Conservation (phyloP, 1,140 invertebrate species). For the Cydia strobilella region DNA sequence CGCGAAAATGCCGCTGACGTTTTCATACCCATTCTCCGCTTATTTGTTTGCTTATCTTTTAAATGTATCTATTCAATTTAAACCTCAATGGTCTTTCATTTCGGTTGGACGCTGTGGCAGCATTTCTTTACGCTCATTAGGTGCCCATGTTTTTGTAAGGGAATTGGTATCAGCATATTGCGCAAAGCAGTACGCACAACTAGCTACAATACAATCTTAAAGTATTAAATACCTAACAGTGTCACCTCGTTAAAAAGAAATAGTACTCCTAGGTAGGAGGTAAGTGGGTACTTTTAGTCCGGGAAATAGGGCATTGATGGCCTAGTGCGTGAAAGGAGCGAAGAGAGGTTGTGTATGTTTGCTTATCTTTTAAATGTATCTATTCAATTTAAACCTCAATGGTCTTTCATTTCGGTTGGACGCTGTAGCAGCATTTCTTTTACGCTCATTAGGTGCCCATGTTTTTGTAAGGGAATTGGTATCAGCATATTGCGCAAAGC, state of each 20-base stretch:
- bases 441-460: conserved; percentile 21
- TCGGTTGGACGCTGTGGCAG: not conserved
- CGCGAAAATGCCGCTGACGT: conserved; percentile 27
- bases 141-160: conserved; percentile 6
- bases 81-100: conserved; percentile 12
- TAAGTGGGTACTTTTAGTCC: too few relatives aligned
- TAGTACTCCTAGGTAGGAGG: too few relatives aligned
- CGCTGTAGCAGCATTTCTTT: conserved; percentile 15
- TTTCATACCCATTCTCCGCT: conserved; percentile 22
- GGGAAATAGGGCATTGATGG: too few relatives aligned
- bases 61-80: conserved; percentile 31
- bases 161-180: not conserved
- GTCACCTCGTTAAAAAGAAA: too few relatives aligned
- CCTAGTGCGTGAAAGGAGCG: too few relatives aligned
- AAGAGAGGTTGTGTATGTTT: too few relatives aligned
- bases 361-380: conserved; percentile 33
- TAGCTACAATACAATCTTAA: not conserved
- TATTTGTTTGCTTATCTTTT: conserved; percentile 33
- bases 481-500: not conserved
- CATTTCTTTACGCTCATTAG: conserved; percentile 27
- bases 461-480: not conserved
- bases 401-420: conserved; percentile 9
- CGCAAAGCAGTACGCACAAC: not conserved
- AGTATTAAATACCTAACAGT: too few relatives aligned
- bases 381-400: conserved; percentile 21